Conservation (phyloP, 2,113 vertebrate genomes). For the Zingel zingel region DNA sequence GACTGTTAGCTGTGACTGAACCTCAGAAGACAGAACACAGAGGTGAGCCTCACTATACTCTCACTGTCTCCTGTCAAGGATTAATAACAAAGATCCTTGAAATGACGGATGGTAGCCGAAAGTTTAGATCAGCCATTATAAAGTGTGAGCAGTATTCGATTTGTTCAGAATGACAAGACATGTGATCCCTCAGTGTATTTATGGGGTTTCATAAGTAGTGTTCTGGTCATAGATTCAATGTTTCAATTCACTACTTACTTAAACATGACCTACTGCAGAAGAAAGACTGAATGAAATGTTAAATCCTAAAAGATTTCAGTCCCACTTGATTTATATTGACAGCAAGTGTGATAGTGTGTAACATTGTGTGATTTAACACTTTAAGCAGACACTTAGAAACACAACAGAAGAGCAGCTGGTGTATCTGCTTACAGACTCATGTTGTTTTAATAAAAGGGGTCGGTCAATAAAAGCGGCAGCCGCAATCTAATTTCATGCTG, state of each 20-base stretch:
- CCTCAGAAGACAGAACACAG: constrained; percentile 35
- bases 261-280: constrained; percentile 5
- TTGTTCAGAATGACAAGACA: constrained; percentile 26
- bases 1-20: constrained; percentile 35
- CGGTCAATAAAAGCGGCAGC: constrained; percentile 17
- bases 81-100: constrained; percentile 38
- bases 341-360: background rate
- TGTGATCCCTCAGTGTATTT: constrained; percentile 27
- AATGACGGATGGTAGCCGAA: constrained; percentile 34
- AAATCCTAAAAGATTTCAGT: background rate
- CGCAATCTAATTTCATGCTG: constrained; percentile 15
- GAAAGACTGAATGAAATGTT: background rate
- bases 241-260: constrained; percentile 8
- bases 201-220: constrained; percentile 23
- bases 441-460: constrained; percentile 31
- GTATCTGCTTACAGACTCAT: background rate
- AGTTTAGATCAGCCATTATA: constrained; percentile 40
- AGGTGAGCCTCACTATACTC: constrained; percentile 68
- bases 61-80: constrained; percentile 23
- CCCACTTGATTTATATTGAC: background rate
- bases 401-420: constrained; percentile 12
- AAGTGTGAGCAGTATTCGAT: constrained; percentile 25
- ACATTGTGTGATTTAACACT: background rate
- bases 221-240: constrained; percentile 3
- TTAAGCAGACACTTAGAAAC: background rate